Percentiles rank a stretch among this genome's conserved stretches.
Evolutionary conservation across 2,888 invertebrate species (phyloP).

Genomic region (Drosophila fungiperda): DNA sequence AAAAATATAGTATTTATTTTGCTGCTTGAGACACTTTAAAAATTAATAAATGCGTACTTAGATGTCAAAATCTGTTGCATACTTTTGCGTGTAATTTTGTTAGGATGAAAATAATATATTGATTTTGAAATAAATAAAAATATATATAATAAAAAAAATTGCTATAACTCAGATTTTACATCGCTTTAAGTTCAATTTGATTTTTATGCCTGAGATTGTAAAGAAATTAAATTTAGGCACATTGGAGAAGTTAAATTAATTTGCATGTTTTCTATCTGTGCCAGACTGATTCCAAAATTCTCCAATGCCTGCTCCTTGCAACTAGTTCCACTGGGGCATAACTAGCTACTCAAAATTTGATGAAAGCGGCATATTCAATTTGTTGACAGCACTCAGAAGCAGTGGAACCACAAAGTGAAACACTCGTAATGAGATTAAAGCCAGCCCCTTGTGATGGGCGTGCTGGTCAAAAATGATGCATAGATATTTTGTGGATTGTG

Average conservation of each 20-base stretch:
- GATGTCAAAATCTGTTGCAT: neutral
- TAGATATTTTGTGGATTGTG: constrained; percentile 38
- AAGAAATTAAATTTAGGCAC: neutral
- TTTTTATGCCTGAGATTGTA: neutral
- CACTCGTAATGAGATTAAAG: constrained; percentile 55
- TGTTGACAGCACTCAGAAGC: constrained; percentile 55
- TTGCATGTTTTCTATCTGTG: neutral
- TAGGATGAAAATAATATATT: neutral
- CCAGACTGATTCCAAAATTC: neutral
- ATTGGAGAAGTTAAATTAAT: neutral
- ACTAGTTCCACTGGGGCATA: constrained; percentile 6
- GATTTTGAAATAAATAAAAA: neutral
- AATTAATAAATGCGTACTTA: neutral
- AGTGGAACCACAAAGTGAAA: constrained; percentile 1
- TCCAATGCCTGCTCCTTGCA: neutral
- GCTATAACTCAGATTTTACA: neutral
- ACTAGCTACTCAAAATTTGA: constrained; percentile 42
- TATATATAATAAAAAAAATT: neutral
- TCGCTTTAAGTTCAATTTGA: neutral
- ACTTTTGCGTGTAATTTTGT: neutral
- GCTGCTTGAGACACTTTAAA: neutral
- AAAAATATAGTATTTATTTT: neutral
- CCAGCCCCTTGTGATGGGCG: constrained; percentile 40
- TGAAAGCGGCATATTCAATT: constrained; percentile 58
- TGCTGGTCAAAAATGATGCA: constrained; percentile 62